These are phyloP conservation scores for Tortrix viridana DNA, from an alignment of 2,888 invertebrate genomes.

Conservation along the genomic window DNA sequence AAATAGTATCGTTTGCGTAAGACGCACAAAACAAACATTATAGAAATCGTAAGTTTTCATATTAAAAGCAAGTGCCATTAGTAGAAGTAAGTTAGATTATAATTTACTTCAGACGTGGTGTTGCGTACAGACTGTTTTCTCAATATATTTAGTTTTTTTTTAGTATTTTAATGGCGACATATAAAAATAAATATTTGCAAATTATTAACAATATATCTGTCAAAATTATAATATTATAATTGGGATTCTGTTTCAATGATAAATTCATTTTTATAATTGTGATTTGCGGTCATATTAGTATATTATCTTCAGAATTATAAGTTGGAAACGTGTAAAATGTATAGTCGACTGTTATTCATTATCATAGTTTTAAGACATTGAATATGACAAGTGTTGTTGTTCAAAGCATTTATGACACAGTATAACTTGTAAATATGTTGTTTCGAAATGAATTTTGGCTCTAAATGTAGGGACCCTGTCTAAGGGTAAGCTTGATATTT, in stretches of 20 bases:
- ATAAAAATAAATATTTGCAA: not conserved
- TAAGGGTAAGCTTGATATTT: conserved; percentile 20
- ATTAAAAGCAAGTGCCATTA: conserved; percentile 69
- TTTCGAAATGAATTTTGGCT: conserved; percentile 15
- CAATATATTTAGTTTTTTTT: conserved; percentile 7
- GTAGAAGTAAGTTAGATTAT: conserved; percentile 59
- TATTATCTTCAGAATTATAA: no score
- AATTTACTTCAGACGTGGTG: conserved; percentile 57
- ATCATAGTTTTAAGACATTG: conserved; percentile 21
- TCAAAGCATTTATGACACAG: conserved; percentile 66
- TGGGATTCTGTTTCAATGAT: no score
- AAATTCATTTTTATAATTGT: no score
- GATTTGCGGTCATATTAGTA: no score
- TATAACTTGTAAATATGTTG: conserved; percentile 39
- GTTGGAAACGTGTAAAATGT: conserved; percentile 6
- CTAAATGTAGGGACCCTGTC: not conserved
- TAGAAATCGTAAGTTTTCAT: conserved; percentile 47
- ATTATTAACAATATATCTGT: no score
- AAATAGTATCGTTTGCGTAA: conserved; percentile 50
- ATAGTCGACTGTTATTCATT: conserved; percentile 25
- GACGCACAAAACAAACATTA: conserved; percentile 32
- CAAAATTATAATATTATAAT: no score
- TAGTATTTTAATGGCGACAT: not conserved
- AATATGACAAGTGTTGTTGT: conserved; percentile 45
- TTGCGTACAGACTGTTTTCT: conserved; percentile 43